Evolutionary conservation across 2,113 vertebrate species (phyloP), one percentile per base, ranked within the genome.

Genomic region (Mobula birostris): DNA sequence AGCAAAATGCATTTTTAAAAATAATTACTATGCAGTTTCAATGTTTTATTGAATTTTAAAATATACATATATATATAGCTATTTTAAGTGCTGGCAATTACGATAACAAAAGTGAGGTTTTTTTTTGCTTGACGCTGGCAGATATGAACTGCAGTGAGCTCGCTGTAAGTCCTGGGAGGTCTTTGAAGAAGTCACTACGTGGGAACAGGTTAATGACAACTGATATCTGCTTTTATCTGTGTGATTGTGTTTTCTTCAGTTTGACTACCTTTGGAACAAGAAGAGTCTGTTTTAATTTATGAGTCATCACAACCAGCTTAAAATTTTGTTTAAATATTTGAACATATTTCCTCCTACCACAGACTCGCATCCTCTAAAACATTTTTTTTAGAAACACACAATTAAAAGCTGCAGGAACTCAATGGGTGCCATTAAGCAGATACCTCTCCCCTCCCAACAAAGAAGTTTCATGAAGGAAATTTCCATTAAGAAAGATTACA

Each of bases 1-100:
- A 93, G 21, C 36, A 76, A 93, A 6, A 29, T 74, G 8, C 91
- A 93, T 74, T 93, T 92, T 93, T 76, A 24, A 29, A 74, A 40
- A 72, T 93, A 40, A 74, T 93, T 48, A 32, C 72, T 29, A 11
- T 68, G 88, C 32, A 19, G 63, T 91, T 91, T 91, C 61, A 93
- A n/a, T 88, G 90, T 72, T n/a, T 93, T 27, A 93, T 48, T 48
- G 40, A 27, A 93, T 93, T 93, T 93, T 74, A 93, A 36, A 48
- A 40, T 74, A 14, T 93, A 48, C 27, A 72, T 40, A 19, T 19
- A 19, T 19, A n/a, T 70, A 63, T 32, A 88, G 61, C 29, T 88
- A 88, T 66, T 88, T 88, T 66, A 88, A 88, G 85, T 88, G 7
- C 12, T 66, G 27, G 58, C 19, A 66, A 66, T 74, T 93, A 93